Percentiles rank a stretch among this genome's conserved stretches.
These are phyloP conservation scores for Dryocosmus kuriphilus DNA, from an alignment of 2,888 invertebrate species.

Conservation along the genomic window DNA sequence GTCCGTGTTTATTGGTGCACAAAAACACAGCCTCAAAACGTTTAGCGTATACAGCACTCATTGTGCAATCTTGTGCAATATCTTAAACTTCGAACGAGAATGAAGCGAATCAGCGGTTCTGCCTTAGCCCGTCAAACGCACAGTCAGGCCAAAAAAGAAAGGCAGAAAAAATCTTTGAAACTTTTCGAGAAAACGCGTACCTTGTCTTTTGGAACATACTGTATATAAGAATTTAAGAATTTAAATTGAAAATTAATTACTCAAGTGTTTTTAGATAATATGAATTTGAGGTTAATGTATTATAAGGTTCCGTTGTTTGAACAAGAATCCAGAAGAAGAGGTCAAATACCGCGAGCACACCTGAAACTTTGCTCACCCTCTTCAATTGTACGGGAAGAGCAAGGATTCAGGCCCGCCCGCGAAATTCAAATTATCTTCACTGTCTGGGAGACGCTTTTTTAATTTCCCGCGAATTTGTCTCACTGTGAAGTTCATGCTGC, in stretches of 20 bases:
- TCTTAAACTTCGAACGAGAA: no score
- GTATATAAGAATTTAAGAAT: neutral
- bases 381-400: conserved; percentile 84
- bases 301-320: neutral
- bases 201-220: no score
- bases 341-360: conserved; percentile 81
- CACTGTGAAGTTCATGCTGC: neutral
- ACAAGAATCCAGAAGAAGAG: neutral
- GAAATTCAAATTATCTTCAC: conserved; percentile 50
- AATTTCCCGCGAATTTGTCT: neutral
- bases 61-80: no score
- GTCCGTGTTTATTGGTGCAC: no score
- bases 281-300: neutral
- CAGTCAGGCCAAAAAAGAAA: no score
- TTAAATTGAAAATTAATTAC: neutral
- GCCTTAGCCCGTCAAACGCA: no score
- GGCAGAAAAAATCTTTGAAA: no score
- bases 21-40: no score
- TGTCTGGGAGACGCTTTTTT: neutral
- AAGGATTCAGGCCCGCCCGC: conserved; percentile 90
- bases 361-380: conserved; percentile 94
- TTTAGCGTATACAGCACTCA: no score
- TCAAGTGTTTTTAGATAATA: neutral
- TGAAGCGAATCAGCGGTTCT: no score
- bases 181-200: no score